Conservation (phyloP, 2,113 vertebrate species). For the Leucosticte australis region DNA sequence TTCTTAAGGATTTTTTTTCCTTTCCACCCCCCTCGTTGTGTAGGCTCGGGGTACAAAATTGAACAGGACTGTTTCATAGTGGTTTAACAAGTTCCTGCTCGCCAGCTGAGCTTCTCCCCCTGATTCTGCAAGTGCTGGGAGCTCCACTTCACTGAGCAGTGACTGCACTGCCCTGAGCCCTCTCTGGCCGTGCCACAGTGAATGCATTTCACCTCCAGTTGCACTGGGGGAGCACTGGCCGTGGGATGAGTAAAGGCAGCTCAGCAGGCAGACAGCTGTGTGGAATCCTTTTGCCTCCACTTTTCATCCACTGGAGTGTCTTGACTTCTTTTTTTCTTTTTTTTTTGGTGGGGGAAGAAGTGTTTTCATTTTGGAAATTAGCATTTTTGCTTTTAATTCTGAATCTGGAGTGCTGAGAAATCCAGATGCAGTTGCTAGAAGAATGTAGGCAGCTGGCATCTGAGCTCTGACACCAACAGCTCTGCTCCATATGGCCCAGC, state of each 20-base stretch:
- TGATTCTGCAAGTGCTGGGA: not conserved
- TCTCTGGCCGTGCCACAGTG: not conserved
- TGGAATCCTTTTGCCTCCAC: not conserved
- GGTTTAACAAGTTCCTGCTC: not conserved
- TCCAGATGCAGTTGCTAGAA: conserved; percentile 43
- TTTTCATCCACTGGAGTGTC: not conserved
- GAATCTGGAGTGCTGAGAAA: not conserved
- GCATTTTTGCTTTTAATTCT: not conserved
- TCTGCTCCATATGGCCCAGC: conserved; percentile 53
- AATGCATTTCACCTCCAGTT: not conserved
- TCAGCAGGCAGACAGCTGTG: not conserved
- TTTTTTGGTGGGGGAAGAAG: not conserved
- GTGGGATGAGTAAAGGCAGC: not conserved
- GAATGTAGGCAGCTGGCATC: conserved; percentile 59
- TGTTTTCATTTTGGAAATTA: not conserved
- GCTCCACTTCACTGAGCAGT: not conserved
- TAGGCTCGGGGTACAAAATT: not conserved
- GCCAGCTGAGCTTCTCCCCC: not conserved
- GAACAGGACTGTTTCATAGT: not conserved
- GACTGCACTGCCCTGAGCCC: not conserved
- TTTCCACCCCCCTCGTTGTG: not conserved
- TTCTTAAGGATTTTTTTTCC: not conserved
- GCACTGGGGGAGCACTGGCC: not conserved
- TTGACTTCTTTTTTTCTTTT: not conserved
- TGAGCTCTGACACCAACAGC: conserved; percentile 45